phyloP scores from a whole-genome alignment of 2,113 vertebrate genomes.

The Buteo buteo region DNA sequence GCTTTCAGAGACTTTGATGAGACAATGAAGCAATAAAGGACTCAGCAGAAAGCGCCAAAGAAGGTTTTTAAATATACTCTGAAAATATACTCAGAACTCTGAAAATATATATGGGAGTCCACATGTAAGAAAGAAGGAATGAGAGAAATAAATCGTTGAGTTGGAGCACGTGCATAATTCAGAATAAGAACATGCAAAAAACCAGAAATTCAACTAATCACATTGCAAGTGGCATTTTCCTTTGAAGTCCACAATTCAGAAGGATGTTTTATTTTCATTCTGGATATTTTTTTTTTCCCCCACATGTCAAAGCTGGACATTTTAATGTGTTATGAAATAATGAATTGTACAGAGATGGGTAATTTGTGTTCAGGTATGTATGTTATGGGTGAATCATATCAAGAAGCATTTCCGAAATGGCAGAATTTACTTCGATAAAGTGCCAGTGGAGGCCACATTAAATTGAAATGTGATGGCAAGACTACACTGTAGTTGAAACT shows the following conservation, averaged over 20 bases:
- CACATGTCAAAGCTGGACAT: background rate
- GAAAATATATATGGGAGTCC: background rate
- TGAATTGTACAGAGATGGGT: background rate
- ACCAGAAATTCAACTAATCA: background rate
- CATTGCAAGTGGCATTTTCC: background rate
- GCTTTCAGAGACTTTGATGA: background rate
- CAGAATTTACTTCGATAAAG: background rate
- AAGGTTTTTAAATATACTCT: background rate
- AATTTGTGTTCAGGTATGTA: background rate
- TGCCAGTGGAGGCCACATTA: background rate
- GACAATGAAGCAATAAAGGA: background rate
- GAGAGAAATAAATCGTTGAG: background rate
- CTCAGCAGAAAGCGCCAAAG: background rate
- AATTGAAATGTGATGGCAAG: background rate
- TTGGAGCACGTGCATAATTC: background rate
- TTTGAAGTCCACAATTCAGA: background rate
- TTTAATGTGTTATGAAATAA: background rate
- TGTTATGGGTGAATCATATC: background rate
- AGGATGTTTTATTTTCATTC: background rate
- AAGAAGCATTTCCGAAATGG: background rate
- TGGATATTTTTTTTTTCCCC: background rate
- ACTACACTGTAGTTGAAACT: background rate
- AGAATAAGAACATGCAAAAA: background rate
- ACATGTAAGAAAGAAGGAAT: background rate
- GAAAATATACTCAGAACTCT: background rate